Evolutionary conservation across 2,113 vertebrate genomes (phyloP), one percentile per base, ranked within the genome.

Genomic region (Myotis yumanensis): DNA sequence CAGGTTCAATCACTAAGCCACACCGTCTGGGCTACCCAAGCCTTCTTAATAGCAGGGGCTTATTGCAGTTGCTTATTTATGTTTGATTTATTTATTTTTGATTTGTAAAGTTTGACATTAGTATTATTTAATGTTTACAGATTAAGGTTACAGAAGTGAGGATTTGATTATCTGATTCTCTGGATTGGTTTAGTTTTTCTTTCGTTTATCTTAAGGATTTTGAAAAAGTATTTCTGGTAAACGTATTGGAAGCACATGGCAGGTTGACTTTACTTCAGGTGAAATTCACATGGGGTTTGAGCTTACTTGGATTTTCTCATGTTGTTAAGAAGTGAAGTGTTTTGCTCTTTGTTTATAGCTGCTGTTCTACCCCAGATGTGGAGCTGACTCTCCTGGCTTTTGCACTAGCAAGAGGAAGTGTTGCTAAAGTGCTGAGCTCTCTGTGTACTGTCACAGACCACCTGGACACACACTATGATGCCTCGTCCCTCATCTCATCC

Each of bases 301-400:
- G 20, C 85, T 90, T 90, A 4, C 48, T 40, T 96, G 37, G 37
- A 11, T 96, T 93, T 94, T 83, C 51, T 75, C 68, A 32, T 32
- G 5, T 54, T 94, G 28, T 93, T 77, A 84, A 77, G 37, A 95
- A 93, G 48, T 93, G 6, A 88, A n/a, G 4, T 35, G n/a, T 81
- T 94, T 69, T 77, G 22, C 40, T 66, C 37, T 51, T 83, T 76
- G 68, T 95, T 93, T 96, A 3, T 86, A 99, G 99, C 73, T 99
- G 99, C 96, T 99, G 98, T 96, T 98, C 98, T 85, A 99, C 98
- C 94, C 99, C 99, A 62, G 99, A 99, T 73, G 99, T 99, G 17
- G 99, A 99, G 91, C 95, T 99, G 96, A 99, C 99, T 11, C 98
- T 99, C 64, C 96, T 99, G 97, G 99, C 99, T 40, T 99, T 99